Conservation (phyloP, 2,888 invertebrate species). For the Yponomeuta plumbellus region DNA sequence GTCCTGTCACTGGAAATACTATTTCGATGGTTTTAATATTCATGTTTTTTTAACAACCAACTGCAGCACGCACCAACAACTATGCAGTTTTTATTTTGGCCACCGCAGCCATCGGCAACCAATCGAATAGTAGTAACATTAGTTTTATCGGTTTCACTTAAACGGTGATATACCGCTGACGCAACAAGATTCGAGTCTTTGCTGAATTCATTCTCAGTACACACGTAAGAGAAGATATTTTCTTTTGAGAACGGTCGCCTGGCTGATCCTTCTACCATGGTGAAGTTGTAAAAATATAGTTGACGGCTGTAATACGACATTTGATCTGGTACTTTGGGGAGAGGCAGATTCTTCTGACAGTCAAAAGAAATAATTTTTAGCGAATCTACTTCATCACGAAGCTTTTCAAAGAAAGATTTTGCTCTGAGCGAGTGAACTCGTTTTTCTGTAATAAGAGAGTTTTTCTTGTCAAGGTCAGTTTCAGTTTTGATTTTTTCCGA, state of each 20-base stretch:
- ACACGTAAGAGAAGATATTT: slow-evolving; percentile 24
- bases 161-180: slow-evolving; percentile 21
- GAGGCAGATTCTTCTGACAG: slow-evolving; percentile 8
- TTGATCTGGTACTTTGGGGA: background rate
- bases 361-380: slow-evolving; percentile 7
- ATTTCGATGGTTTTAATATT: slow-evolving; percentile 26
- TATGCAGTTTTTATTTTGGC: slow-evolving; percentile 28
- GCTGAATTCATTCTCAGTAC: slow-evolving; percentile 25
- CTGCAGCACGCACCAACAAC: slow-evolving; percentile 32
- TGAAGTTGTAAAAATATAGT: slow-evolving; percentile 22
- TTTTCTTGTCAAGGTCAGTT: too few species aligned
- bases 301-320: slow-evolving; percentile 7
- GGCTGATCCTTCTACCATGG: slow-evolving; percentile 10
- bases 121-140: slow-evolving; percentile 22
- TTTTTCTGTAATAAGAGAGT: background rate
- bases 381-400: background rate
- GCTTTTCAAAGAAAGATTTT: slow-evolving; percentile 7
- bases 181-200: slow-evolving; percentile 27
- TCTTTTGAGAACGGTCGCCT: slow-evolving; percentile 18
- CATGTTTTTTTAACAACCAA: slow-evolving; percentile 25
- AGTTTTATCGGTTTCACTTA: slow-evolving; percentile 22
- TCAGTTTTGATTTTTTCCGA: too few species aligned
- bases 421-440: slow-evolving; percentile 3
- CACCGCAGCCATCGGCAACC: slow-evolving; percentile 26
- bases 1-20: slow-evolving; percentile 28